A percentile compares a stretch with the other conserved stretches of the same genome.
Conservation (phyloP, 2,113 vertebrate genomes). For the Peucedramus taeniatus region DNA sequence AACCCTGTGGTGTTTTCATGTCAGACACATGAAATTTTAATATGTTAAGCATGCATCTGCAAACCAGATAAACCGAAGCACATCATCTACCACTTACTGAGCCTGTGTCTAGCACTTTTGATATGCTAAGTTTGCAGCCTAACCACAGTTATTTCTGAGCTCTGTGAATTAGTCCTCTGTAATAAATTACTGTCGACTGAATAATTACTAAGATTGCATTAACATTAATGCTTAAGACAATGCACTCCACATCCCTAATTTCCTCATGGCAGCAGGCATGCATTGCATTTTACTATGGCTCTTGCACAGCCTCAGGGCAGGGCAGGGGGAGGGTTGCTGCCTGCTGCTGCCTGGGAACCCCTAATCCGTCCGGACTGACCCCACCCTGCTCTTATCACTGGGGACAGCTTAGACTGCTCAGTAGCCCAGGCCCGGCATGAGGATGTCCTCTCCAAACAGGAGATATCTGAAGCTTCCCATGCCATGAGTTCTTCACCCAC, state of each 20-base stretch:
- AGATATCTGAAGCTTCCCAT: not conserved
- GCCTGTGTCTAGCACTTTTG: not conserved
- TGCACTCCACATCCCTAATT: not conserved
- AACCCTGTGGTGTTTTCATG: not conserved
- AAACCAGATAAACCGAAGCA: not conserved
- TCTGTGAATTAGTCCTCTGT: not conserved
- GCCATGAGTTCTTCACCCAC: not conserved
- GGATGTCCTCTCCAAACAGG: not conserved
- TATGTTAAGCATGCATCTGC: not conserved
- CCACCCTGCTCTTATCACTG: not conserved
- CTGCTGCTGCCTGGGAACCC: not conserved
- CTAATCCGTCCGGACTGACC: not conserved
- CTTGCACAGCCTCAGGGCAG: not conserved
- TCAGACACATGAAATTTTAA: not conserved
- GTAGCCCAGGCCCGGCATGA: not conserved
- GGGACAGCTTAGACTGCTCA: not conserved
- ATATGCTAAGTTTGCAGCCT: not conserved
- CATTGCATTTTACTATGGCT: not conserved
- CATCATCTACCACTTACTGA: not conserved
- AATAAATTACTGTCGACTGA: not conserved
- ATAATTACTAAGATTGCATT: not conserved
- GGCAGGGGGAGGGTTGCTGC: not conserved
- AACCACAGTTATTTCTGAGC: not conserved
- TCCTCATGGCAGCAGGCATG: not conserved
- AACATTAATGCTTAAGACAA: not conserved